Base-by-base conservation (phyloP, 2,888 invertebrate species). In the Loripinus fragilis region DNA sequence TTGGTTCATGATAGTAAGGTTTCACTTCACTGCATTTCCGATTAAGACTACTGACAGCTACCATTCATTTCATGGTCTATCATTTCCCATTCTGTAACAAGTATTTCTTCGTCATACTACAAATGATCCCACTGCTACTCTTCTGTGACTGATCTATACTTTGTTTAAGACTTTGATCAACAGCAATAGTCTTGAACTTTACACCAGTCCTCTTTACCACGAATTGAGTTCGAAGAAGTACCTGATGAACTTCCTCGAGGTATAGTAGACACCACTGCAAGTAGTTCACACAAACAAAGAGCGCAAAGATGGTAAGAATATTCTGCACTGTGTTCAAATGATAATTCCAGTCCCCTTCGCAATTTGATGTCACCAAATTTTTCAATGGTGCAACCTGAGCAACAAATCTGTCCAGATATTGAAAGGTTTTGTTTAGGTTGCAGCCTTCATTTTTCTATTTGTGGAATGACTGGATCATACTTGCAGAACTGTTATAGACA, bases 171-270 rank as follows among this genome's bases (percentile, higher is more conserved):
- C 70, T 25, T 30, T 64, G 70, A 23, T 75, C 75, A 20, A 65
- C 75, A 45, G 38, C 75, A 33, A 75, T 45, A 30, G 69, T 69
- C 35, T 60, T 69, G n/a, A 75, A 70, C 17, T 70, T 8, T 35
- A 64, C 70, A 23, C 50, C 28, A 12, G 75, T 70, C 48, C 66
- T 52, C 65, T 70, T 75, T 8, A 75, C 70, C n/a, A 75, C 75
- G 41, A 75, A 75, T 30, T 75, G n/a, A 38, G 70, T 70, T 38
- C 50, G 41, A 0, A 8, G 0, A n/a, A 74, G 67, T 1, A n/a
- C 35, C 5, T 52, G 12, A 41, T 25, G 50, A 12, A 74, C n/a
- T 0, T 69, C 45, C 70, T 64, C 75, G 70, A 70, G 64, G 70
- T 17, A 0, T 70, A n/a, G n/a, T n/a, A n/a, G n/a, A n/a, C n/a